Evolutionary conservation across 2,888 invertebrate species (phyloP).

Genomic region (Drosophila paramelanica): DNA sequence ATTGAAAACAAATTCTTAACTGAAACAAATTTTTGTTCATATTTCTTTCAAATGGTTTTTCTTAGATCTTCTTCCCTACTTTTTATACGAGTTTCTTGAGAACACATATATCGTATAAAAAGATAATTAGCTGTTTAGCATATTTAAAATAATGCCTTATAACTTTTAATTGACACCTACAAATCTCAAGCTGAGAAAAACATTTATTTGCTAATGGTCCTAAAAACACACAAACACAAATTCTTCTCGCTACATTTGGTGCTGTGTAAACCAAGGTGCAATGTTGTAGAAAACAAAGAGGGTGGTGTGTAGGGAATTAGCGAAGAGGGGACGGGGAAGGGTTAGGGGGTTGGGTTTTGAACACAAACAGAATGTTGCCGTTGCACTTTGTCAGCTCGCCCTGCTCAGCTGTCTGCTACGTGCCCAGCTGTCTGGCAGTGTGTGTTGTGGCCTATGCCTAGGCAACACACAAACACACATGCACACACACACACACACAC

Average conservation of each 20-base stretch:
- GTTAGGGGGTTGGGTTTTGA: neutral
- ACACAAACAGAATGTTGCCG: conserved; percentile 35
- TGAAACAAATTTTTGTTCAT: too few relatives aligned
- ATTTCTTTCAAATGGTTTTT: too few relatives aligned
- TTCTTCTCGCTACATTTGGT: conserved; percentile 30
- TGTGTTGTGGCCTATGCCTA: conserved; percentile 50
- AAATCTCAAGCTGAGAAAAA: neutral
- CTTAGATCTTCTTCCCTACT: too few relatives aligned
- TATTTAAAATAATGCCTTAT: too few relatives aligned
- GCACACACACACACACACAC: conserved; percentile 16
- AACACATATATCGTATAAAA: too few relatives aligned
- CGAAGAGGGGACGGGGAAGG: neutral
- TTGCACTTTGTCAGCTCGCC: conserved; percentile 77
- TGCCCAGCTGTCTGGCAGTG: conserved; percentile 62
- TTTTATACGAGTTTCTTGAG: too few relatives aligned
- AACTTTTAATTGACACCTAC: neutral
- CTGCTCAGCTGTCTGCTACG: conserved; percentile 71
- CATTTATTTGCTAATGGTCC: neutral
- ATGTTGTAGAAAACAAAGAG: conserved; percentile 3
- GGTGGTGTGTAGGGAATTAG: neutral
- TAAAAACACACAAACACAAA: conserved; percentile 33
- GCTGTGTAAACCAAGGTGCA: conserved; percentile 44
- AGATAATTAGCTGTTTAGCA: too few relatives aligned
- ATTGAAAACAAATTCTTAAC: too few relatives aligned
- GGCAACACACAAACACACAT: conserved; percentile 20